phyloP scores from a whole-genome alignment of 2,797 vertebrate species.

The Sylvia borin region DNA sequence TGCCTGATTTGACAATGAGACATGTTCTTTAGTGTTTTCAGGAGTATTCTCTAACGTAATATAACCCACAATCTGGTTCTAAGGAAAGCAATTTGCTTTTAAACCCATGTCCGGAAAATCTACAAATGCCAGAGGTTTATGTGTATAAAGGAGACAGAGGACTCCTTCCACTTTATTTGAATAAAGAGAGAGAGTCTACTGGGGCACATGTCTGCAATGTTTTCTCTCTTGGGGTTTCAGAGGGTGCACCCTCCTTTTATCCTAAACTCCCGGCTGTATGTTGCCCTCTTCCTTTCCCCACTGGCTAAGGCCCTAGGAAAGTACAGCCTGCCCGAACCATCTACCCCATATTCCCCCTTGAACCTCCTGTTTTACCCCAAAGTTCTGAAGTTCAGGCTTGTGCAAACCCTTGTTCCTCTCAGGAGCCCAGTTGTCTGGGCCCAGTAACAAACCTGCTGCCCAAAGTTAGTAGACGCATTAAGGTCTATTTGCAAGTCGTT shows the following conservation, averaged over 20 bases:
- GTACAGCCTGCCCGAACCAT: fast-evolving
- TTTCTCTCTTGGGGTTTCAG: fast-evolving
- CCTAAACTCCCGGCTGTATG: neutral
- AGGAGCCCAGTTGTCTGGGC: no score
- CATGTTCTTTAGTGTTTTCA: neutral
- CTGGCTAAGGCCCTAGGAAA: neutral
- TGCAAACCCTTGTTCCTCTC: no score
- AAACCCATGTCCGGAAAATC: neutral
- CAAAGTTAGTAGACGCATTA: no score
- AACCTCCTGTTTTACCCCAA: neutral
- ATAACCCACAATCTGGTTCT: neutral
- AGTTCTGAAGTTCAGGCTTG: neutral
- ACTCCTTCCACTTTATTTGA: neutral
- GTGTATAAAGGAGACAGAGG: neutral
- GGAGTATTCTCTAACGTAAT: neutral
- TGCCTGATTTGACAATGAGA: neutral
- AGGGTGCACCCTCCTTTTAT: fast-evolving
- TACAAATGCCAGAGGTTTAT: neutral
- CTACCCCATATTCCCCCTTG: neutral
- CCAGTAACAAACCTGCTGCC: neutral
- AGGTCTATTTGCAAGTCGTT: neutral
- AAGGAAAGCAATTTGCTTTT: neutral
- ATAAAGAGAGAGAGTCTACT: no score
- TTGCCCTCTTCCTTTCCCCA: neutral
- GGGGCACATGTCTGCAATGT: fast-evolving